Base-by-base conservation (phyloP, 2,888 invertebrate species). In the Ichneumoninae sp. region DNA sequence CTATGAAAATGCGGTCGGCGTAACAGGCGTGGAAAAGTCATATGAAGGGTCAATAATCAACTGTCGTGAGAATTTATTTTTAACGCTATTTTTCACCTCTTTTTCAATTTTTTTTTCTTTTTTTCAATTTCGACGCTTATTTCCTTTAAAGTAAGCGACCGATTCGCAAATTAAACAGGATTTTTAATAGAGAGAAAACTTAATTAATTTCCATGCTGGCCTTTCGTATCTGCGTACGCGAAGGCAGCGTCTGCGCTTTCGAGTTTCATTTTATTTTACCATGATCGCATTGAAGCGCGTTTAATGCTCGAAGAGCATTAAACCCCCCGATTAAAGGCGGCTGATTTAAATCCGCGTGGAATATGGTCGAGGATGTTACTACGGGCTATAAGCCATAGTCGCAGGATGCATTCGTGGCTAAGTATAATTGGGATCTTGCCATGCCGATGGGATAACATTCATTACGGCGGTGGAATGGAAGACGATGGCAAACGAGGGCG, bases 381-480 rank as follows among this genome's bases (percentile, higher is more conserved):
- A 57, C 63, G 30, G 33, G 1, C 30, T 63, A 63, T 30, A 33
- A 63, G 33, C 30, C 16, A 16, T 33, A 63, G 16, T 33, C 16
- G 33, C 7, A 63, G 30, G 63, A 63, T 63, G 63, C 63, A 63
- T 33, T 33, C 63, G 63, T 33, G 30, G 63, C 63, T 63, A 33
- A 63, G 63, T 63, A 63, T 63, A 63, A 63, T 63, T 63, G 30
- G 33, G 63, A 63, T 33, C 63, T 63, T 16, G 63, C 33, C 30
- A 63, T 63, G 85, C 88, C 87, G 89, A 91, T 89, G 89, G 44
- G 90, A 89, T 89, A 90, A 90, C 89, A 88, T 90, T 91, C 90
- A 90, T 91, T 91, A 91, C 87, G 40, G 40, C 13, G 30, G 6
- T 57, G 44, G 44, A n/a, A 44, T 44, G 44, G 26, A 57, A 26